These are phyloP conservation scores for Drosophila tsacasi DNA, from an alignment of 1,140 invertebrate genomes.

Conservation along the genomic window DNA sequence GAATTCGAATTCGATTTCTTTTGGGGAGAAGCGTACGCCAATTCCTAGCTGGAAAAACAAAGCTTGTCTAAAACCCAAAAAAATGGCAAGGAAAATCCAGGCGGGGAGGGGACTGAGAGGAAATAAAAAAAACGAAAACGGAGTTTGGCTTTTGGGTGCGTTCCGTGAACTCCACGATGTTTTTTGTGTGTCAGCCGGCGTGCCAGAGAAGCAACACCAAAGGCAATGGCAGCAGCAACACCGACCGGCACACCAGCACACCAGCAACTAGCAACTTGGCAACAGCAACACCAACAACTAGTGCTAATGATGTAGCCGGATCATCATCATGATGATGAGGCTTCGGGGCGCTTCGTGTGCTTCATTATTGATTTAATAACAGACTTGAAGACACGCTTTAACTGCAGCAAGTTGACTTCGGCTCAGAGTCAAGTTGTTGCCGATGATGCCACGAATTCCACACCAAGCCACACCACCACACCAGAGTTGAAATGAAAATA, in stretches of 20 bases:
- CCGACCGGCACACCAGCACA: constrained; percentile 11
- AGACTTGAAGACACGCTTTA: constrained; percentile 82
- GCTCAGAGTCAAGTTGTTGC: constrained; percentile 67
- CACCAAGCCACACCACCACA: constrained; percentile 47
- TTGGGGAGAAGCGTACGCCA: constrained; percentile 68
- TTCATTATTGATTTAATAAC: constrained; percentile 85
- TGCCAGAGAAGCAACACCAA: constrained; percentile 59
- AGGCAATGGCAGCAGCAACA: constrained; percentile 31
- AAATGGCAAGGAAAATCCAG: constrained; percentile 6
- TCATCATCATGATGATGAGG: constrained; percentile 55
- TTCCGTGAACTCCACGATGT: constrained; percentile 85
- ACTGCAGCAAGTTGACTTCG: constrained; percentile 62
- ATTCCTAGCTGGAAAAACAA: constrained; percentile 47
- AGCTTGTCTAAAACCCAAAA: constrained; percentile 63
- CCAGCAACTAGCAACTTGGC: constrained; percentile 26
- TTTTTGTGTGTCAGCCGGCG: constrained; percentile 78
- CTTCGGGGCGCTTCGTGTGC: constrained; percentile 78
- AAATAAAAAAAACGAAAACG: constrained; percentile 40
- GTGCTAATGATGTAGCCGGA: constrained; percentile 77
- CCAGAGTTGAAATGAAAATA: constrained; percentile 1
- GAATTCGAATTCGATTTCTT: constrained; percentile 62
- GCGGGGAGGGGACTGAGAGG: background rate
- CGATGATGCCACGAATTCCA: constrained; percentile 75
- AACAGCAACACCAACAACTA: constrained; percentile 37
- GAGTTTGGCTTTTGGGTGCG: constrained; percentile 85